Evolutionary conservation across 1,140 invertebrate species (phyloP).

Genomic region (Magallana gigas): DNA sequence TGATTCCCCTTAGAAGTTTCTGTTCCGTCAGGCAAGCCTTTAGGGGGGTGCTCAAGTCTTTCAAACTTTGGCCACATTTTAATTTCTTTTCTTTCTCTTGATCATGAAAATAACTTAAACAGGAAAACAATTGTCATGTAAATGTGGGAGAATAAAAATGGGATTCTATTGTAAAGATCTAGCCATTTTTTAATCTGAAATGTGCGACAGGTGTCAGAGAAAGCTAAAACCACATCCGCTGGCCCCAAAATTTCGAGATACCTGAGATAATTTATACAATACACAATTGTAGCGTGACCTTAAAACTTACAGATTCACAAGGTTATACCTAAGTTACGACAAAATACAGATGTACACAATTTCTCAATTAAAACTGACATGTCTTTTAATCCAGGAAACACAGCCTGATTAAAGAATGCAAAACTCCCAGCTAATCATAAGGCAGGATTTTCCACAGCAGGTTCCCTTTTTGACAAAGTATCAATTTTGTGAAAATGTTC

Average conservation of each 20-base stretch:
- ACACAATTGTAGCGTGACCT: neutral
- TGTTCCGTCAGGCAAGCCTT: neutral
- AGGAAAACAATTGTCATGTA: slow-evolving; percentile 4
- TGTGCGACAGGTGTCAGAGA: slow-evolving; percentile 12
- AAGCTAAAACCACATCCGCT: neutral
- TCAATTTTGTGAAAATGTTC: neutral
- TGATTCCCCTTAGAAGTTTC: neutral
- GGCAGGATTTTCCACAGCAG: neutral
- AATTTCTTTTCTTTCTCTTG: neutral
- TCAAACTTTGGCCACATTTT: neutral
- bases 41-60: neutral
- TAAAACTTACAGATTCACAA: too few species aligned
- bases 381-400: neutral
- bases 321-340: too few species aligned
- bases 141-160: slow-evolving; percentile 28
- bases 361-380: neutral
- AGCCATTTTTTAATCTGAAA: slow-evolving; percentile 25
- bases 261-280: slow-evolving; percentile 11
- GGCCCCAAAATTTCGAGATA: neutral
- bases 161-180: neutral
- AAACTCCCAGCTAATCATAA: neutral
- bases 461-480: neutral
- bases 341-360: neutral
- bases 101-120: slow-evolving; percentile 6
- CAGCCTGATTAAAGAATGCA: neutral